These are phyloP conservation scores for Trissolcus basalis DNA, from an alignment of 1,140 invertebrate genomes.

Conservation along the genomic window DNA sequence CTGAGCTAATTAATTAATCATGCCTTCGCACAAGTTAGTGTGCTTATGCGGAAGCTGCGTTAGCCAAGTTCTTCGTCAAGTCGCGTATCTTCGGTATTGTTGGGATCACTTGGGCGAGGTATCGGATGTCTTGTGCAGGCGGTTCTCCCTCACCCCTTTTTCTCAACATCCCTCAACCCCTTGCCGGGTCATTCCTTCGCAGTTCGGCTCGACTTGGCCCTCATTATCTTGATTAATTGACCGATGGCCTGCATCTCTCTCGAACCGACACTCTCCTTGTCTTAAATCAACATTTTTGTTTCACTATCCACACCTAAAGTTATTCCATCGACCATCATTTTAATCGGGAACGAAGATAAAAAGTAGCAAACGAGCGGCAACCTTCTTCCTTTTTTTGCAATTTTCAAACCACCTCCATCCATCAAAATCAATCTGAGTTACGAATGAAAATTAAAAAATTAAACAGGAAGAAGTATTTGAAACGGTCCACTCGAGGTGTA, in stretches of 20 bases:
- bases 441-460: constrained; percentile 27
- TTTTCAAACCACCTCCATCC: not conserved
- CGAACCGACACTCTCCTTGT: constrained; percentile 17
- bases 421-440: constrained; percentile 18
- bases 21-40: constrained; percentile 70
- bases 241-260: constrained; percentile 67
- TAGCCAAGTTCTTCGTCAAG: constrained; percentile 73
- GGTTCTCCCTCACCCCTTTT: constrained; percentile 62
- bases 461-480: constrained; percentile 36
- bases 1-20: constrained; percentile 76
- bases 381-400: not conserved
- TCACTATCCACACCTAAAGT: no score
- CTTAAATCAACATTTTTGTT: constrained; percentile 17
- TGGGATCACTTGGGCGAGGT: constrained; percentile 69
- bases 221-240: constrained; percentile 78
- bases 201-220: constrained; percentile 66
- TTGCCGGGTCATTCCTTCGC: constrained; percentile 28
- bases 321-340: not conserved
- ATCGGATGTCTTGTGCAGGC: constrained; percentile 74
- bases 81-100: constrained; percentile 75
- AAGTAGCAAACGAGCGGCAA: not conserved
- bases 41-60: constrained; percentile 73
- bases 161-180: constrained; percentile 51
- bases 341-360: not conserved
- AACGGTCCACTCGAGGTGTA: constrained; percentile 1